Conservation (phyloP, 2,113 vertebrate species). For the Aleadryas rufinucha region DNA sequence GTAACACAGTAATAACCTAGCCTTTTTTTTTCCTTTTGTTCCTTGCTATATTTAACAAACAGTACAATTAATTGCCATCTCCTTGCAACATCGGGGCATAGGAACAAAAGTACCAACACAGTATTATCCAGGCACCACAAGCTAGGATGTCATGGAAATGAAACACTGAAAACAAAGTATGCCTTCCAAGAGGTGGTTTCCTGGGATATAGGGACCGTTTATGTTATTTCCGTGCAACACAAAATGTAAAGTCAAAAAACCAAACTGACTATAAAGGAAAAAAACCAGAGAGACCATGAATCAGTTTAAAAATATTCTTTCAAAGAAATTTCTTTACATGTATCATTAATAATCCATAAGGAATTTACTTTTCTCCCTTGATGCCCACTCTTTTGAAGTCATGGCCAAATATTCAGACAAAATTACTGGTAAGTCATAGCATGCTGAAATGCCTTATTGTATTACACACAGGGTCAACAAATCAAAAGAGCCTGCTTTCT, state of each 20-base stretch:
- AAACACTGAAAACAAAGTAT: neutral
- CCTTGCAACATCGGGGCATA: neutral
- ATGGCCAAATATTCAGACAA: neutral
- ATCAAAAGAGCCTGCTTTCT: neutral
- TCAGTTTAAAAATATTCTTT: conserved; percentile 16
- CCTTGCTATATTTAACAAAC: neutral
- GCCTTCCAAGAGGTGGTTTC: neutral
- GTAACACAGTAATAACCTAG: neutral
- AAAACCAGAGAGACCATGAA: neutral
- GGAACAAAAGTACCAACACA: neutral
- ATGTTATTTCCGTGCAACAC: neutral
- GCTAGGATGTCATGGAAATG: neutral
- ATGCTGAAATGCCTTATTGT: neutral
- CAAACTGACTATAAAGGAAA: neutral
- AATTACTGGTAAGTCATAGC: neutral
- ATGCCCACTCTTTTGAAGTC: neutral
- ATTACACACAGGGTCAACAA: neutral
- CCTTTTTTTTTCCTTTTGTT: neutral
- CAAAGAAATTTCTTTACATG: neutral
- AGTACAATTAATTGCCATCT: neutral
- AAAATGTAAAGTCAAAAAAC: neutral
- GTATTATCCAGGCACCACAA: neutral
- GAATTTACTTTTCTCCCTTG: neutral
- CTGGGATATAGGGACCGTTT: neutral
- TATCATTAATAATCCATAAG: neutral